Conservation (phyloP, 2,888 invertebrate species). For the Lutraria lutraria region DNA sequence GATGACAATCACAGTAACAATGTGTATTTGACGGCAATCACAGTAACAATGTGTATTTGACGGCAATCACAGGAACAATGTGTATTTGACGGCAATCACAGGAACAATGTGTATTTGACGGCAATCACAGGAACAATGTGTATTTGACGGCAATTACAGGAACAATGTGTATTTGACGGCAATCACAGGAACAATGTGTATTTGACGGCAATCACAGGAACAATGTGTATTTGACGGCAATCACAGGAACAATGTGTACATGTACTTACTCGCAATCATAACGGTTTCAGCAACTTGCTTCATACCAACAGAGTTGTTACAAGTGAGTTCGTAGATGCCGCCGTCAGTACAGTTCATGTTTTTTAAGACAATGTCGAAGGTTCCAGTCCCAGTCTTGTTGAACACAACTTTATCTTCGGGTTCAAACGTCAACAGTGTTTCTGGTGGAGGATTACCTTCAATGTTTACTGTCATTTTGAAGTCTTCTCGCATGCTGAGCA, state of each 20-base stretch:
- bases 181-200: no score
- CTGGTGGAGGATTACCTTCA: constrained; percentile 32
- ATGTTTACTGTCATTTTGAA: constrained; percentile 27
- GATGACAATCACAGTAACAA: no score
- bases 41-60: no score
- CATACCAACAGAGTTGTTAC: constrained; percentile 7
- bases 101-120: no score
- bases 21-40: no score
- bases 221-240: no score
- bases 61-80: no score
- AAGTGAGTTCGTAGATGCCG: constrained; percentile 6
- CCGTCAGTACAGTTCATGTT: constrained; percentile 17
- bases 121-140: no score
- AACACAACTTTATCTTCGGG: constrained; percentile 17
- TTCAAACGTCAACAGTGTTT: constrained; percentile 18
- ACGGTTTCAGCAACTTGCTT: not conserved
- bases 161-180: no score
- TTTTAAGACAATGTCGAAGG: not conserved
- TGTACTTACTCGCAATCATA: constrained; percentile 29
- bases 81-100: no score
- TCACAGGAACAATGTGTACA: not conserved
- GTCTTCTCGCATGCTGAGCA: not conserved
- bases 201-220: no score
- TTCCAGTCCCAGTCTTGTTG: not conserved
- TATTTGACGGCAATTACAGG: no score